Percentiles rank a stretch among this genome's conserved stretches.
These are phyloP conservation scores for Lytechinus pictus DNA, from an alignment of 35 echinoderm and acorn worm genomes.

Conservation along the genomic window DNA sequence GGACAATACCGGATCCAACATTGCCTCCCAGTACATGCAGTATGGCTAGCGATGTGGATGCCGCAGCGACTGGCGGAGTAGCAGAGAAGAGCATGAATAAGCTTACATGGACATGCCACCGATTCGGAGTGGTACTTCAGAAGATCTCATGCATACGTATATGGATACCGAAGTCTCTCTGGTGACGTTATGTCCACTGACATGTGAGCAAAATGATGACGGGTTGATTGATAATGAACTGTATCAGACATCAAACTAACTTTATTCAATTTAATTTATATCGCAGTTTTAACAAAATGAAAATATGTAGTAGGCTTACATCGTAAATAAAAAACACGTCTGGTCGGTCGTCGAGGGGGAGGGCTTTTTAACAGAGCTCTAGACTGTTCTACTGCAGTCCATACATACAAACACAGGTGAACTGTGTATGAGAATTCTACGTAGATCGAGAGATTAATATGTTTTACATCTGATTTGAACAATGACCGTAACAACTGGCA, in stretches of 20 bases:
- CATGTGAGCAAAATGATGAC: neutral
- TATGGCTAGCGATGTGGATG: neutral
- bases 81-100: neutral
- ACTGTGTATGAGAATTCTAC: too few relatives aligned
- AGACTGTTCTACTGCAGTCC: too few relatives aligned
- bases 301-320: too few relatives aligned
- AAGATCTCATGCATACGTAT: neutral
- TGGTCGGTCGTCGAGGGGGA: too few relatives aligned
- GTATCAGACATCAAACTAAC: neutral
- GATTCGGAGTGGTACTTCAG: neutral
- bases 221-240: neutral
- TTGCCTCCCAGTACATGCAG: neutral
- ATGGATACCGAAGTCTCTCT: neutral
- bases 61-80: neutral
- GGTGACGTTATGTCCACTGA: neutral
- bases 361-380: too few relatives aligned
- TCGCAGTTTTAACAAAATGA: too few relatives aligned
- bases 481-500: too few relatives aligned
- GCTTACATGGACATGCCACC: neutral
- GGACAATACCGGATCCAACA: neutral
- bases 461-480: too few relatives aligned
- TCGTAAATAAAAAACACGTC: too few relatives aligned
- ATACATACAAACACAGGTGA: too few relatives aligned
- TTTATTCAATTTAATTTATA: too few relatives aligned
- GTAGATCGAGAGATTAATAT: too few relatives aligned